Evolutionary conservation across 1,140 invertebrate species (phyloP), one percentile per base, ranked within the genome.

Genomic region (Elysia chlorotica): DNA sequence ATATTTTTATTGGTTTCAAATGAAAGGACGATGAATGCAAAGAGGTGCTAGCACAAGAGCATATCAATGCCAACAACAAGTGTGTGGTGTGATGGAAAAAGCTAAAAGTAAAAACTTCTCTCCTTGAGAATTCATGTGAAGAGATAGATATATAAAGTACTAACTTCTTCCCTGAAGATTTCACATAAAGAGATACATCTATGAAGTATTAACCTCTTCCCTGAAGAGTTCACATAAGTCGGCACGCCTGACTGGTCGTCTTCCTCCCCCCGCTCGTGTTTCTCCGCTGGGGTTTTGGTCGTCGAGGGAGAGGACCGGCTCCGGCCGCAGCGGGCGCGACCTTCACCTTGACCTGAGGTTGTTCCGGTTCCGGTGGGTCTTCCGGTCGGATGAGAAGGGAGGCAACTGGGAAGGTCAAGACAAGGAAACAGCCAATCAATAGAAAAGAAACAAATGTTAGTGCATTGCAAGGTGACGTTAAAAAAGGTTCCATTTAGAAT

Each of bases 191-290:
- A 2, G n/a, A n/a, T 59, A 71, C 4, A 59, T 59, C 48, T 71
- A n/a, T n/a, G n/a, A n/a, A n/a, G n/a, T n/a, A n/a, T n/a, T n/a
- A n/a, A n/a, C 41, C 41, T 48, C 41, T 14, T 48, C n/a, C 10
- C 10, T 48, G 10, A 48, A n/a, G n/a, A 48, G 17, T 19, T 36
- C 48, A 71, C 69, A 71, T 71, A 2, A 63, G 19, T 5, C n/a
- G n/a, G n/a, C 69, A 71, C 4, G 69, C 69, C 48, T 71, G 69
- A 33, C 69, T 71, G 6, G 69, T 41, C 25, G 59, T 71, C 31
- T 71, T 71, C 37, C 37, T 62, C 5, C 33, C n/a, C n/a, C n/a
- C 54, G 37, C 36, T 31, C 1, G 59, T 48, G 19, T 28, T 41
- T 25, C 69, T 30, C 17, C 38, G 2, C 17, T 2, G 30, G 1